Evolutionary conservation across 2,797 vertebrate species (phyloP).

Genomic region (Spea hammondii): DNA sequence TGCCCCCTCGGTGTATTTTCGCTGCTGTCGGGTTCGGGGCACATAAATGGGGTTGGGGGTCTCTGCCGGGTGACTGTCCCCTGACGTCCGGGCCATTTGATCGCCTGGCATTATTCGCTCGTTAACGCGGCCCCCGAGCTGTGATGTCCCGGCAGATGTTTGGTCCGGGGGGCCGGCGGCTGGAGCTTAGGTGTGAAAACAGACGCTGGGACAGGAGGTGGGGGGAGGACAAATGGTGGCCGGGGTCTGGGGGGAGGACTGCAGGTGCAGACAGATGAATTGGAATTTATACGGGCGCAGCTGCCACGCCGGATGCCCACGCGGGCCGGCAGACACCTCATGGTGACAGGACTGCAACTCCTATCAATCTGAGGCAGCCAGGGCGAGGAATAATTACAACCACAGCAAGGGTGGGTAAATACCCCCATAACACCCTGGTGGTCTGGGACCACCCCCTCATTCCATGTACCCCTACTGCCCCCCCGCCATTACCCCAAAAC

Average conservation of each 20-base stretch:
- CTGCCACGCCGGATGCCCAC: neutral
- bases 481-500: too few relatives aligned
- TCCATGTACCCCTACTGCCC: too few relatives aligned
- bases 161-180: neutral
- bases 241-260: neutral
- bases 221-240: conserved; percentile 32
- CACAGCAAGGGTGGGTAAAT: too few relatives aligned
- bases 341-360: neutral
- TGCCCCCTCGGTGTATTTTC: too few relatives aligned
- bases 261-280: conserved; percentile 3
- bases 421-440: too few relatives aligned
- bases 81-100: too few relatives aligned
- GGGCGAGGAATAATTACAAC: too few relatives aligned
- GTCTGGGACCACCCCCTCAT: too few relatives aligned
- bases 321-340: too few relatives aligned
- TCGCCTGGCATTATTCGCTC: too few relatives aligned
- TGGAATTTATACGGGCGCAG: neutral
- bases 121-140: neutral
- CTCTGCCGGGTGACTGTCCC: neutral
- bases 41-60: neutral
- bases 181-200: conserved; percentile 36
- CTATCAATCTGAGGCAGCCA: neutral
- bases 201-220: neutral
- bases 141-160: conserved; percentile 4
- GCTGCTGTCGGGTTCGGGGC: too few relatives aligned